Base-by-base conservation (phyloP, 2,113 vertebrate genomes). In the Rhabdornis inornatus region DNA sequence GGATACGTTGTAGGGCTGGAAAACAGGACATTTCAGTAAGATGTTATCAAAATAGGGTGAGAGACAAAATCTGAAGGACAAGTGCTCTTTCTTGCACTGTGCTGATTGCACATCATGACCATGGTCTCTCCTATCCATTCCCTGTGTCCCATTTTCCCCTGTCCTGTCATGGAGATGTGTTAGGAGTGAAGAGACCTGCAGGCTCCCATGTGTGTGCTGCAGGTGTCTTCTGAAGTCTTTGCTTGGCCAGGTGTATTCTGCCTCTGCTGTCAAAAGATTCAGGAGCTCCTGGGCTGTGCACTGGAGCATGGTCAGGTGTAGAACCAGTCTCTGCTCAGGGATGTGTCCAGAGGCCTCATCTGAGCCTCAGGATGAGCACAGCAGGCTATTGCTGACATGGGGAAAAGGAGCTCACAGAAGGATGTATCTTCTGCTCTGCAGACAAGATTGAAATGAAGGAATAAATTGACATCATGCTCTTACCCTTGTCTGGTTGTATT, bases 111-210 rank as follows among this genome's bases (percentile, higher is more conserved):
- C 40, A 3, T 16, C 12, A 15, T 33, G 37, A 39, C 66, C n/a
- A 2, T 30, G 13, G 53, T 42, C 5, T 61, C n/a, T 74, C 37
- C 30, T 40, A 0, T 24, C 30, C 2, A 1, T 55, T 83, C 15
- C 33, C 33, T 6, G 2, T 78, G 52, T 71, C 60, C 44, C 31
- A 17, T 56, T 82, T 72, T 56, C 19, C 66, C 66, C 39, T 71
- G 33, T 30, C 24, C 69, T 63, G 28, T 31, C 69, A 27, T 1
- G 31, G 40, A 0, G 33, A 3, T 3, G 5, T 45, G 56, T 53
- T 23, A 39, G 27, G 66, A 37, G 18, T 47, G 49, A 47, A 40
- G n/a, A 42, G 23, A 28, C 55, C 18, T 20, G 10, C 28, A 71
- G 57, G 44, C 37, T 80, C 35, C 25, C 22, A 8, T 5, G 14